Percentiles rank a stretch among this genome's conserved stretches.
Evolutionary conservation across 2,888 invertebrate genomes (phyloP).

Genomic region (Nudaria mundana): DNA sequence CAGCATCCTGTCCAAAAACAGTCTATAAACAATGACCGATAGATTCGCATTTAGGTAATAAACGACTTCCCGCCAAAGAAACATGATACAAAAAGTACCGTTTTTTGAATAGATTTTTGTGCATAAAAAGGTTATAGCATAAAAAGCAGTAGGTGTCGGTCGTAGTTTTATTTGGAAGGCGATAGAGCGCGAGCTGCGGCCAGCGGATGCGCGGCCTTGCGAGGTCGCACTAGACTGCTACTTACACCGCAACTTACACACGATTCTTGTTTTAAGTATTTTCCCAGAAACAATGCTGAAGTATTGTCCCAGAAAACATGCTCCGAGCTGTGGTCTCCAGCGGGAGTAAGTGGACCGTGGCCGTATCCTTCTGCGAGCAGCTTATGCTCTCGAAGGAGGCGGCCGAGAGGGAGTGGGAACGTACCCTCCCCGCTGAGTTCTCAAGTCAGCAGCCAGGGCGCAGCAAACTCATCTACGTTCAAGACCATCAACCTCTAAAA

Average conservation of each 20-base stretch:
- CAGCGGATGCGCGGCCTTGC: slow-evolving; percentile 61
- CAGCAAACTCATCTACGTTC: too few species aligned
- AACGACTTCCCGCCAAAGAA: neutral
- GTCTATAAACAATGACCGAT: too few species aligned
- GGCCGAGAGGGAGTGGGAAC: too few species aligned
- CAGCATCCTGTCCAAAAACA: too few species aligned
- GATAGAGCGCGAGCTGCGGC: neutral
- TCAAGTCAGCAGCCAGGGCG: too few species aligned
- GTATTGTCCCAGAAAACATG: too few species aligned
- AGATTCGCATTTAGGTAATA: neutral
- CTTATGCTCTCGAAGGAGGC: too few species aligned
- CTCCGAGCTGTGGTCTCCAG: neutral
- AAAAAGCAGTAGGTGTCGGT: slow-evolving; percentile 22
- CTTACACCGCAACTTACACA: slow-evolving; percentile 42
- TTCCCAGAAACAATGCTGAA: neutral
- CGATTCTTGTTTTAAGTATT: neutral
- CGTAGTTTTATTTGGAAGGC: slow-evolving; percentile 21
- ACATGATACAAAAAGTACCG: slow-evolving; percentile 23
- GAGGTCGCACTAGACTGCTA: slow-evolving; percentile 43
- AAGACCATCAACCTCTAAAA: too few species aligned
- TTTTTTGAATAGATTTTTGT: slow-evolving; percentile 31
- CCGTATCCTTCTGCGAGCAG: too few species aligned
- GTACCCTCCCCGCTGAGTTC: too few species aligned
- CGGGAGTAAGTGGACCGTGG: too few species aligned
- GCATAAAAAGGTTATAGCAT: slow-evolving; percentile 27